phyloP scores from a whole-genome alignment of 2,888 invertebrate genomes.

The Campaea margaritaria region DNA sequence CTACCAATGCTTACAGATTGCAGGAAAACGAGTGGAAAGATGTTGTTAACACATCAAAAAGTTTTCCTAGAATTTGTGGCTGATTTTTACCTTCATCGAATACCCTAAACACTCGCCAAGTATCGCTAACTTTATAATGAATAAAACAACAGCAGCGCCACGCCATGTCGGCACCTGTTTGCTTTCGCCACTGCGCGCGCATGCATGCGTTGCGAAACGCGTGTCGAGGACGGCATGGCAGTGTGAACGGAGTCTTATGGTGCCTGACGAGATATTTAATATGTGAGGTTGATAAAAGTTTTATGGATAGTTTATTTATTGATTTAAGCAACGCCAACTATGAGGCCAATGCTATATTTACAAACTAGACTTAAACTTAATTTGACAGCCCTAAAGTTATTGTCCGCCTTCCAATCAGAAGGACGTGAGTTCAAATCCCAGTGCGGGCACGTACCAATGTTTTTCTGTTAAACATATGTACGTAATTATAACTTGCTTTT shows the following conservation, averaged over 20 bases:
- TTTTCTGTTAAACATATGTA: too few species aligned
- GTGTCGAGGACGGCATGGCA: constrained; percentile 39
- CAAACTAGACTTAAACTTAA: too few species aligned
- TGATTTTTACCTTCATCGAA: constrained; percentile 5
- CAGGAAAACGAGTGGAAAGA: too few species aligned
- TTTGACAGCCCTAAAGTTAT: too few species aligned
- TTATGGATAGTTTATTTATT: background rate
- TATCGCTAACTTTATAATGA: constrained; percentile 42
- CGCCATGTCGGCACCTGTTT: constrained; percentile 49
- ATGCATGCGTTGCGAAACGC: constrained; percentile 59
- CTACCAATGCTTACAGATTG: too few species aligned
- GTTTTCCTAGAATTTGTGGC: background rate
- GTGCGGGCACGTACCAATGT: too few species aligned
- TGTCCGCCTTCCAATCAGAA: too few species aligned
- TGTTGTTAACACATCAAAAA: too few species aligned
- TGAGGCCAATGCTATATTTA: too few species aligned
- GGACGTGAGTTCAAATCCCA: too few species aligned
- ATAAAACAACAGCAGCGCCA: constrained; percentile 43
- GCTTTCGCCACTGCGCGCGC: constrained; percentile 62
- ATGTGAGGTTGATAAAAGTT: background rate
- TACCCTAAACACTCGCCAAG: constrained; percentile 14
- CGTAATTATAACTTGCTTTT: too few species aligned
- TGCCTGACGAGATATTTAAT: constrained; percentile 3
- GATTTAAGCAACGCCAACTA: too few species aligned
- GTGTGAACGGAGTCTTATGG: constrained; percentile 43